Conservation (phyloP, 2,797 vertebrate genomes). For the Acanthopagrus latus region DNA sequence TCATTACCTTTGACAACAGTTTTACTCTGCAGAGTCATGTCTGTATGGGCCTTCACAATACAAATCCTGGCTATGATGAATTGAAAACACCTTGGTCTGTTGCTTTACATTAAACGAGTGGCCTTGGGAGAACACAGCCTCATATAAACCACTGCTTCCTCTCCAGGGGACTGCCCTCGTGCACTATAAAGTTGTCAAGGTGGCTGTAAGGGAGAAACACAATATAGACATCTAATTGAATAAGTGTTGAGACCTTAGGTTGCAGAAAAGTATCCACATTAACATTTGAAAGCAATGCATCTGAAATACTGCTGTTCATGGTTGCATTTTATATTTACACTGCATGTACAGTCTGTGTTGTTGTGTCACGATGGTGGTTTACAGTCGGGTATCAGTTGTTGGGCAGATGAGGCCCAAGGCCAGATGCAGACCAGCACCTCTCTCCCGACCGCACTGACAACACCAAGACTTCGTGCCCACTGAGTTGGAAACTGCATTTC, state of each 20-base stretch:
- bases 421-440: slow-evolving; percentile 31
- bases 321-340: slow-evolving; percentile 4
- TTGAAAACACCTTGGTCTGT: slow-evolving; percentile 25
- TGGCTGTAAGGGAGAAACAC: background rate
- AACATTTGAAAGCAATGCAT: background rate
- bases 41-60: background rate
- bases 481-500: slow-evolving; percentile 79
- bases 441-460: slow-evolving; percentile 34
- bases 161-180: background rate
- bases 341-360: background rate
- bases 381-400: slow-evolving; percentile 21
- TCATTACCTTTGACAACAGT: background rate
- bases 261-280: background rate
- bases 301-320: background rate
- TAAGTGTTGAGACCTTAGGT: background rate
- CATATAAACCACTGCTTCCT: slow-evolving; percentile 1
- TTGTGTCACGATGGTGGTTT: slow-evolving; percentile 1
- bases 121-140: slow-evolving; percentile 23
- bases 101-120: slow-evolving; percentile 21
- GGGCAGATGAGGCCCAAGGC: slow-evolving; percentile 39
- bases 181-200: slow-evolving; percentile 11
- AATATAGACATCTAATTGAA: background rate
- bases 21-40: background rate
- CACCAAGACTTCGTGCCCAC: slow-evolving; percentile 55
- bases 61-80: slow-evolving; percentile 14